Conservation (phyloP, 2,797 vertebrate genomes). For the Xerus rutilus region DNA sequence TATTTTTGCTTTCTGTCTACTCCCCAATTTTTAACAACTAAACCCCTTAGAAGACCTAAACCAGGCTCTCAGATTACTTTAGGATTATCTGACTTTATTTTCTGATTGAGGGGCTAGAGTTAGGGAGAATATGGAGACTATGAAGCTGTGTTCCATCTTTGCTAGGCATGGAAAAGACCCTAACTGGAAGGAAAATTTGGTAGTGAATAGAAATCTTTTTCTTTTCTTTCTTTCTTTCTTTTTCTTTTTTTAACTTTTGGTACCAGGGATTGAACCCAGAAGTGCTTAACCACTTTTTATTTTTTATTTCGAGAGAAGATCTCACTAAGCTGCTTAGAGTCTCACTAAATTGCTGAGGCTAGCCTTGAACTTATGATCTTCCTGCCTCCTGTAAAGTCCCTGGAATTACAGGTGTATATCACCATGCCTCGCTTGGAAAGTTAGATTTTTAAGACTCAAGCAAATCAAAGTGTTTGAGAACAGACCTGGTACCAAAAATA, state of each 20-base stretch:
- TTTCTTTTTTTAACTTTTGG: too few species aligned
- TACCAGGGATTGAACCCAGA: too few species aligned
- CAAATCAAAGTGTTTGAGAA: slow-evolving; percentile 42
- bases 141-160: not conserved
- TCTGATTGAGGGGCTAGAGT: not conserved
- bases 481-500: not conserved
- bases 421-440: not conserved
- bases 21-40: slow-evolving; percentile 5
- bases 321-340: too few species aligned
- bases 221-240: too few species aligned
- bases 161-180: not conserved
- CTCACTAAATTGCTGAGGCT: too few species aligned
- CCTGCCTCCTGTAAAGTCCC: too few species aligned
- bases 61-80: not conserved
- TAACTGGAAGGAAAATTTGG: not conserved
- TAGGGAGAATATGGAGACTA: not conserved
- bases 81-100: slow-evolving; percentile 35
- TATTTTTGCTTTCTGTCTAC: not conserved
- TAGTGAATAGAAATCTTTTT: not conserved
- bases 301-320: too few species aligned
- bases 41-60: not conserved
- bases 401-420: too few species aligned
- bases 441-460: slow-evolving; percentile 8
- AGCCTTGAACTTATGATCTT: too few species aligned
- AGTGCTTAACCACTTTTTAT: too few species aligned